These are phyloP conservation scores for Cryptoprocta ferox DNA, from an alignment of 2,797 vertebrate species.

Conservation along the genomic window DNA sequence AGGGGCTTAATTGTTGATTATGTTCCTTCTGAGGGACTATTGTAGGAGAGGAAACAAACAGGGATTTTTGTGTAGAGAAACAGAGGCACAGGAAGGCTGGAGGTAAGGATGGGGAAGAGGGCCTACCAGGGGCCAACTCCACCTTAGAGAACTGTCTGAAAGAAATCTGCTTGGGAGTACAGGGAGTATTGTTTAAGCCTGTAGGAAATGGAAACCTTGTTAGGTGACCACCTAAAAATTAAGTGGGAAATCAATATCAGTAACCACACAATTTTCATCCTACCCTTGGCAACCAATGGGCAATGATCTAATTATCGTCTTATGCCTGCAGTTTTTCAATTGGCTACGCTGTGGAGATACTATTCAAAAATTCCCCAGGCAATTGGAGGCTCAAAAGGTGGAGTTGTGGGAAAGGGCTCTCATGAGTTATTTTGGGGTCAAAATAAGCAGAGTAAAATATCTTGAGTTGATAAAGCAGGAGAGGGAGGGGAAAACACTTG, in stretches of 20 bases:
- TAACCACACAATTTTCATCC: not conserved
- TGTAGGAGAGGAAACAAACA: not conserved
- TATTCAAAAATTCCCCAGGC: not conserved
- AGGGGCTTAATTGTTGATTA: not conserved
- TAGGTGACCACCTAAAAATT: not conserved
- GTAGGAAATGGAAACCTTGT: not conserved
- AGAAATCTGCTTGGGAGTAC: not conserved
- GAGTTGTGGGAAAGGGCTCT: not conserved
- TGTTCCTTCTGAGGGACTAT: not conserved
- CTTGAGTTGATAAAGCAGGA: not conserved
- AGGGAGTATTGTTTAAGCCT: not conserved
- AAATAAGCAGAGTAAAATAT: conserved; percentile 1
- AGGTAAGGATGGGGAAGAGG: not conserved
- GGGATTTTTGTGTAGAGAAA: not conserved
- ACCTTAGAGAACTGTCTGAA: not conserved
- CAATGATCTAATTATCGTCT: not conserved
- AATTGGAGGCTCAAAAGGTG: not conserved
- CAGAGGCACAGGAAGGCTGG: not conserved
- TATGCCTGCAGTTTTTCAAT: not conserved
- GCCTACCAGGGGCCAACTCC: not conserved
- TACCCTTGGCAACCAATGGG: not conserved
- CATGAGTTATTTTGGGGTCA: not conserved
- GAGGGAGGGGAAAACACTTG: not conserved
- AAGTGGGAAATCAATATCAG: not conserved
- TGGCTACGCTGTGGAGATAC: not conserved